A percentile compares a stretch with the other conserved stretches of the same genome.
phyloP scores from a whole-genome alignment of 2,888 invertebrate species.

The Platynereis dumerilii region DNA sequence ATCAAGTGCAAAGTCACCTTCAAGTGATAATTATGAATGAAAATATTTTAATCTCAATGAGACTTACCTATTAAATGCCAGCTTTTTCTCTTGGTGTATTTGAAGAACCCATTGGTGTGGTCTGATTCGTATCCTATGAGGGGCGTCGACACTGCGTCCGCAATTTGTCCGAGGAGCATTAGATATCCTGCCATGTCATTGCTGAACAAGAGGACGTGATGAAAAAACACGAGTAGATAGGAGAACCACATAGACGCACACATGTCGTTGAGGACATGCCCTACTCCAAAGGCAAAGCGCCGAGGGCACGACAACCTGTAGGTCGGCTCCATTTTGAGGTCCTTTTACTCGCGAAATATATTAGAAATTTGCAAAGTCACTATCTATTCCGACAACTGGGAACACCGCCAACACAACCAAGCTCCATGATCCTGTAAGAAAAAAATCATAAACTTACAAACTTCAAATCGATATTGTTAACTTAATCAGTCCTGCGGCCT shows the following conservation, averaged over 20 bases:
- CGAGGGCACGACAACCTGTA: conserved; percentile 15
- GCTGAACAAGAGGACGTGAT: conserved; percentile 57
- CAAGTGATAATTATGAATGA: no score
- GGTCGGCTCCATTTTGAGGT: not conserved
- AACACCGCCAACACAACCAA: not conserved
- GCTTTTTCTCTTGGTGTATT: conserved; percentile 82
- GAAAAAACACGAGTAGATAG: conserved; percentile 84
- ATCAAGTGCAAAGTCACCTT: no score
- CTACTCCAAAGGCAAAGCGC: conserved; percentile 68
- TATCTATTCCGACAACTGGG: no score
- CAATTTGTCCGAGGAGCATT: conserved; percentile 79
- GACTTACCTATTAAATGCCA: conserved; percentile 87
- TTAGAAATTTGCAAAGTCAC: no score
- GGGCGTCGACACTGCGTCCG: conserved; percentile 86
- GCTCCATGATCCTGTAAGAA: not conserved
- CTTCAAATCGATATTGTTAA: no score
- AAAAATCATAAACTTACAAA: conserved; percentile 2
- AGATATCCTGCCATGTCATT: conserved; percentile 43
- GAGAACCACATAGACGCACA: conserved; percentile 91
- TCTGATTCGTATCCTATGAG: conserved; percentile 87
- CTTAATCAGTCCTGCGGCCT: not conserved
- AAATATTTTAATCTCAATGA: no score
- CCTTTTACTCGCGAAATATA: no score
- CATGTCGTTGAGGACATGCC: conserved; percentile 89
- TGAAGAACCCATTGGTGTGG: conserved; percentile 68